Percentiles rank a stretch among this genome's conserved stretches.
These are phyloP conservation scores for Drosophila bocki DNA, from an alignment of 1,140 invertebrate genomes.

Conservation along the genomic window DNA sequence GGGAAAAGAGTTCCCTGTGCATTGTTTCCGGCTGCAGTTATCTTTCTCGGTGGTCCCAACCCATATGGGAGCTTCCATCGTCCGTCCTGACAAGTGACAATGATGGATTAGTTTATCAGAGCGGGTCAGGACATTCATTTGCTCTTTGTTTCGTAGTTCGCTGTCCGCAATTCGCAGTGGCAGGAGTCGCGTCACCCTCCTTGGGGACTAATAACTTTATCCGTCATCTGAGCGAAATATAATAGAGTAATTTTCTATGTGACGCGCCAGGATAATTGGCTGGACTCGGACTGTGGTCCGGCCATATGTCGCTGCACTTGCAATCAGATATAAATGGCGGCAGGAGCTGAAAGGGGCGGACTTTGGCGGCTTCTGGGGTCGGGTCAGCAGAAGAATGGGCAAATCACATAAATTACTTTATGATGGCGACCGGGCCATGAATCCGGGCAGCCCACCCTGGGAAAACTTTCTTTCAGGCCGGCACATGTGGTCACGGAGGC, in stretches of 20 bases:
- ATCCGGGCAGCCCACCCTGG: conserved; percentile 45
- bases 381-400: conserved; percentile 40
- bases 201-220: conserved; percentile 74
- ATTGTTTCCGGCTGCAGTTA: conserved; percentile 1
- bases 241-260: conserved; percentile 78
- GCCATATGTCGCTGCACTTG: conserved; percentile 77
- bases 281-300: conserved; percentile 31
- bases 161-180: neutral
- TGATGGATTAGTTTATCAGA: conserved; percentile 69
- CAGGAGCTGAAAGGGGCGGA: conserved; percentile 5
- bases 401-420: conserved; percentile 84
- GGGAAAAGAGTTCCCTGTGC: neutral
- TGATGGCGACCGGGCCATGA: conserved; percentile 70
- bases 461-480: conserved; percentile 42
- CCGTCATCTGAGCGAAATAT: conserved; percentile 61
- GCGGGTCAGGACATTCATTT: conserved; percentile 62
- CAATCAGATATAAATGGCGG: conserved; percentile 61
- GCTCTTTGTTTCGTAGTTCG: conserved; percentile 34
- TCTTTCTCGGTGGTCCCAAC: neutral
- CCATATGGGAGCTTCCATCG: conserved; percentile 39
- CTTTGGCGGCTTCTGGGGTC: neutral
- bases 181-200: conserved; percentile 21
- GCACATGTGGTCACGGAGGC: conserved; percentile 73
- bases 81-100: conserved; percentile 56
- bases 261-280: conserved; percentile 68